Conservation (phyloP, 1,140 invertebrate genomes). For the Apis laboriosa region DNA sequence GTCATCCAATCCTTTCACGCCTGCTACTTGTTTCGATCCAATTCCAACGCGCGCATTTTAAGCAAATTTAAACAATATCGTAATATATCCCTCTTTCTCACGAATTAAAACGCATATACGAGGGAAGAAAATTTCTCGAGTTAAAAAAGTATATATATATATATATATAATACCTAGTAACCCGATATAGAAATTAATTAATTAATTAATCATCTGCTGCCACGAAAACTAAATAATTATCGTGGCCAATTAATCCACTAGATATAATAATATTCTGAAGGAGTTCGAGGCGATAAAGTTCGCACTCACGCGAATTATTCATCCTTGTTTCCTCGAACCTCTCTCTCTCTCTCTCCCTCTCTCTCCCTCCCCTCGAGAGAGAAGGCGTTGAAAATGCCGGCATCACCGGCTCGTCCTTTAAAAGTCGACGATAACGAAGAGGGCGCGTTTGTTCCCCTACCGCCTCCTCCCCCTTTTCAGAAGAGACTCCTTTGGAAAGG, state of each 20-base stretch:
- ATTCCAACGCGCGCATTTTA: no score
- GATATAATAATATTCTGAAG: not conserved
- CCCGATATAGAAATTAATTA: not conserved
- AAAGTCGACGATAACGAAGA: constrained; percentile 27
- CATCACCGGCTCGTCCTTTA: constrained; percentile 27
- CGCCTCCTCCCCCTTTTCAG: not conserved
- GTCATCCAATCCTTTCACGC: no score
- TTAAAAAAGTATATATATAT: no score
- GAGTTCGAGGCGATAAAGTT: not conserved
- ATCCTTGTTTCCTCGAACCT: not conserved
- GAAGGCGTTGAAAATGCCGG: constrained; percentile 38
- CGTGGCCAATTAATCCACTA: not conserved
- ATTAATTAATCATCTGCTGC: constrained; percentile 14
- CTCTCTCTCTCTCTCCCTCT: not conserved
- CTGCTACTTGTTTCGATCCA: no score
- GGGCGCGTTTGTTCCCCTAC: constrained; percentile 2
- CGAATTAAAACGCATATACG: no score
- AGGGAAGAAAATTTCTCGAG: no score
- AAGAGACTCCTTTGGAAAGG: constrained; percentile 22
- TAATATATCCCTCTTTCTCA: no score
- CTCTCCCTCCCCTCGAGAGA: no score
- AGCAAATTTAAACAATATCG: no score
- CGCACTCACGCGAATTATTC: constrained; percentile 2
- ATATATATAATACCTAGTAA: no score
- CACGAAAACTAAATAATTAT: constrained; percentile 12